Conservation (phyloP, 2,888 invertebrate species). For the Andrena haemorrhoa region DNA sequence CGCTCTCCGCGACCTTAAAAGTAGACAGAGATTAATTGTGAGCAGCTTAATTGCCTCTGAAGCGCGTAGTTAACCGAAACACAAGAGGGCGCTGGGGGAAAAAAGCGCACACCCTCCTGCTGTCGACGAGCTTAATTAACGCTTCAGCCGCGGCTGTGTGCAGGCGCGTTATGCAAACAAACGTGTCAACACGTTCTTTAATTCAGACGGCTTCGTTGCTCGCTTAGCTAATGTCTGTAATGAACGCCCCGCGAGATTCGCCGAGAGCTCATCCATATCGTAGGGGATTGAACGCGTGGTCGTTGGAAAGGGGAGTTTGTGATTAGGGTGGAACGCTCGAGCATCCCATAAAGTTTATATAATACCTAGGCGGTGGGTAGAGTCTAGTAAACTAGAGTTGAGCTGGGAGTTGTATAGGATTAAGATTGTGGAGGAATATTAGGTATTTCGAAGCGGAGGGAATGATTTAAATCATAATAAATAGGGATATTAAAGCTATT, state of each 20-base stretch:
- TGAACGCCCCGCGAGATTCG: neutral
- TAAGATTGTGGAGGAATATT: too few species aligned
- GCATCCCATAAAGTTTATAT: neutral
- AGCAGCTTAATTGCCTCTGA: slow-evolving; percentile 44
- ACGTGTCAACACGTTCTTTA: slow-evolving; percentile 41
- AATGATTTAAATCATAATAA: too few species aligned
- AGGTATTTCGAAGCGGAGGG: too few species aligned
- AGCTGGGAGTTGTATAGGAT: too few species aligned
- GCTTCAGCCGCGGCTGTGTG: slow-evolving; percentile 32
- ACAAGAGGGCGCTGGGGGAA: slow-evolving; percentile 9
- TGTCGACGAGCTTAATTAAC: slow-evolving; percentile 60
- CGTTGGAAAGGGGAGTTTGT: neutral
- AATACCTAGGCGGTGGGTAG: too few species aligned
- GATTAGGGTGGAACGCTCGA: neutral
- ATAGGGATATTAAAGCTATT: too few species aligned
- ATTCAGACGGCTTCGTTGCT: slow-evolving; percentile 29
- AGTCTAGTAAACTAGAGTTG: too few species aligned
- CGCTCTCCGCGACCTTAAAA: neutral
- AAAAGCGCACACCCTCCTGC: neutral
- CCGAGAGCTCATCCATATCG: neutral
- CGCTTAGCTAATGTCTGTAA: slow-evolving; percentile 10
- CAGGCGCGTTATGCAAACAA: slow-evolving; percentile 29
- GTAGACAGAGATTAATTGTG: slow-evolving; percentile 47
- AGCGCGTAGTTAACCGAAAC: slow-evolving; percentile 44
- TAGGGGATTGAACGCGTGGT: neutral